A percentile compares a stretch with the other conserved stretches of the same genome.
Conservation (phyloP, 2,888 invertebrate species). For the Nephrotoma appendiculata region DNA sequence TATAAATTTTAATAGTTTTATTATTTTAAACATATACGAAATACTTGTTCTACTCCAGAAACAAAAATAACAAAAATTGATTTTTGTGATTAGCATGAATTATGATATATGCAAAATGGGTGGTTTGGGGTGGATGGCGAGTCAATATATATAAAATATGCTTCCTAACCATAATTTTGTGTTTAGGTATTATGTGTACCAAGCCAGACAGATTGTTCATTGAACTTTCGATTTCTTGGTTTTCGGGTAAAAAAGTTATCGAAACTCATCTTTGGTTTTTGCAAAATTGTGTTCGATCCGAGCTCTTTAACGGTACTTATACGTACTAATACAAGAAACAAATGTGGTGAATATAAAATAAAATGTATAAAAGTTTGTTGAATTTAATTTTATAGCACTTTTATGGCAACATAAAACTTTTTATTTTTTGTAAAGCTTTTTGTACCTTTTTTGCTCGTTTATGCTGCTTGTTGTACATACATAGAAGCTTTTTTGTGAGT, state of each 20-base stretch:
- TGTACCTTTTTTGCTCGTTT: too few species aligned
- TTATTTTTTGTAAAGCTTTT: too few species aligned
- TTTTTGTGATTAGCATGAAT: not conserved
- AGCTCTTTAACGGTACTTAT: not conserved
- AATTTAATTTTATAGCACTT: not conserved
- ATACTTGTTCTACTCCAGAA: too few species aligned
- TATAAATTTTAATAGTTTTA: not conserved
- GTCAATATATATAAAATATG: not conserved
- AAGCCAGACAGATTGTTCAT: not conserved
- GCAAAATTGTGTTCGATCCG: not conserved
- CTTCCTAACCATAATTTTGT: not conserved
- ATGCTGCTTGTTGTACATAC: too few species aligned
- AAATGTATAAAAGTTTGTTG: not conserved
- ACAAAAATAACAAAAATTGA: not conserved
- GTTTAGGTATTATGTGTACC: too few species aligned
- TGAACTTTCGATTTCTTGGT: not conserved
- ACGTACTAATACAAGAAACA: not conserved
- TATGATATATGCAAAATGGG: not conserved
- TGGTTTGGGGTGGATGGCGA: not conserved
- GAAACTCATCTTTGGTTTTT: not conserved
- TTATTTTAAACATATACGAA: not conserved
- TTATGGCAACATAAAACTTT: not conserved
- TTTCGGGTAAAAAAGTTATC: not conserved
- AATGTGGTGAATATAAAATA: not conserved
- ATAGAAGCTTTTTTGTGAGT: too few species aligned